Conservation (phyloP, 2,113 vertebrate genomes). For the Peromyscus leucopus region DNA sequence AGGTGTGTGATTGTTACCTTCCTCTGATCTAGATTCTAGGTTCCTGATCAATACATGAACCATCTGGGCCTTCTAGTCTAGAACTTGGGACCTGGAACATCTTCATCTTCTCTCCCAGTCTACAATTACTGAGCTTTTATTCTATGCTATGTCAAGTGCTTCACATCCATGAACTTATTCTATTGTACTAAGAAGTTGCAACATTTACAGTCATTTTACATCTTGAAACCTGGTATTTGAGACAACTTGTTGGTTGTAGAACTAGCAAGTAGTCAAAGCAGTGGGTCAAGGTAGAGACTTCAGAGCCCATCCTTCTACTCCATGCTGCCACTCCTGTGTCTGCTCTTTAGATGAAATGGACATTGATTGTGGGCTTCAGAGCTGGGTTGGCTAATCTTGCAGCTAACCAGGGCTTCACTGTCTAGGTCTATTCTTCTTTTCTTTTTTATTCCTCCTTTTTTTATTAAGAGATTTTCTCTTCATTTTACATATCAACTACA, state of each 20-base stretch:
- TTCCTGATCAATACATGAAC: background rate
- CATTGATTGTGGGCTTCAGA: background rate
- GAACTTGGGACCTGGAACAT: background rate
- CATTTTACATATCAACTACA: too few species aligned
- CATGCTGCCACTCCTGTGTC: background rate
- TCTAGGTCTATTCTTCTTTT: background rate
- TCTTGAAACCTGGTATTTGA: background rate
- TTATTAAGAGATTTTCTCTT: too few species aligned
- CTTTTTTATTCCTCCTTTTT: too few species aligned
- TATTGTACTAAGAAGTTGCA: background rate
- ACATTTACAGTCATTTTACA: background rate
- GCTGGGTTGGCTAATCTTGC: background rate
- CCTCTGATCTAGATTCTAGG: background rate
- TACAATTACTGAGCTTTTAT: constrained; percentile 53
- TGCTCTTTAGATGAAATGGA: background rate
- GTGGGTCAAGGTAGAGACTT: background rate
- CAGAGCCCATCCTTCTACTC: background rate
- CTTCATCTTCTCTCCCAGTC: background rate
- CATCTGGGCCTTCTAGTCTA: background rate
- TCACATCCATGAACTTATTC: background rate
- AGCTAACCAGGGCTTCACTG: background rate
- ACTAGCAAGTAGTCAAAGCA: background rate
- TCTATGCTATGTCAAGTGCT: constrained; percentile 14
- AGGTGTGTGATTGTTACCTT: constrained; percentile 14
- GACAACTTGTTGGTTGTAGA: background rate